phyloP scores from a whole-genome alignment of 2,888 invertebrate species.

The Dermolepida albohirtum region DNA sequence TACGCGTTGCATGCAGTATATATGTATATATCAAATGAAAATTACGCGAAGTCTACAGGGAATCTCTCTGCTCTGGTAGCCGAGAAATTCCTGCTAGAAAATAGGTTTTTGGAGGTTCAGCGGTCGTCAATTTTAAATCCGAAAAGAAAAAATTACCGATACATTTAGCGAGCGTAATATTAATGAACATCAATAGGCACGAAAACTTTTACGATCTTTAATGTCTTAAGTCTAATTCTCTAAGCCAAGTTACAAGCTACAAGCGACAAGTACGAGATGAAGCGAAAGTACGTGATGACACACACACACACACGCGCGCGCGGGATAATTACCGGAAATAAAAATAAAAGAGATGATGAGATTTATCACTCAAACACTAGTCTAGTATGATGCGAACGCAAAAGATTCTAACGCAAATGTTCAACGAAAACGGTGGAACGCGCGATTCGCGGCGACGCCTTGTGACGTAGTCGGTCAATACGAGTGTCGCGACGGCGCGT shows the following conservation, averaged over 20 bases:
- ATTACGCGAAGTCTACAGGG: no score
- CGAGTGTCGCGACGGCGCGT: slow-evolving; percentile 65
- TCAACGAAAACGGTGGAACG: slow-evolving; percentile 17
- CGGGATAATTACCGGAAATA: background rate
- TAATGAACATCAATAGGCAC: slow-evolving; percentile 21
- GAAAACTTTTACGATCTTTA: slow-evolving; percentile 17
- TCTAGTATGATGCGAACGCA: slow-evolving; percentile 34
- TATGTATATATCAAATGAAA: background rate
- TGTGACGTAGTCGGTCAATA: slow-evolving; percentile 66
- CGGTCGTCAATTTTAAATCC: no score
- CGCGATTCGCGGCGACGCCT: slow-evolving; percentile 63
- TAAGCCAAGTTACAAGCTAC: slow-evolving; percentile 16
- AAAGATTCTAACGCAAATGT: slow-evolving; percentile 42
- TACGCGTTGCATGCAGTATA: background rate
- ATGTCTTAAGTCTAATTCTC: background rate
- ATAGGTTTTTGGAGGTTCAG: background rate
- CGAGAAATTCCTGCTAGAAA: background rate
- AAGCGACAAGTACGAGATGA: background rate
- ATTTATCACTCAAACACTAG: slow-evolving; percentile 27
- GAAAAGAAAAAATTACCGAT: background rate
- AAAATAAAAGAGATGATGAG: background rate
- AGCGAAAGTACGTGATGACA: slow-evolving; percentile 7
- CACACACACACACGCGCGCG: slow-evolving; percentile 9
- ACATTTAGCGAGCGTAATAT: background rate
- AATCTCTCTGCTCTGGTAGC: no score